Evolutionary conservation across 2,888 invertebrate genomes (phyloP).

Genomic region (Phengaris arion): DNA sequence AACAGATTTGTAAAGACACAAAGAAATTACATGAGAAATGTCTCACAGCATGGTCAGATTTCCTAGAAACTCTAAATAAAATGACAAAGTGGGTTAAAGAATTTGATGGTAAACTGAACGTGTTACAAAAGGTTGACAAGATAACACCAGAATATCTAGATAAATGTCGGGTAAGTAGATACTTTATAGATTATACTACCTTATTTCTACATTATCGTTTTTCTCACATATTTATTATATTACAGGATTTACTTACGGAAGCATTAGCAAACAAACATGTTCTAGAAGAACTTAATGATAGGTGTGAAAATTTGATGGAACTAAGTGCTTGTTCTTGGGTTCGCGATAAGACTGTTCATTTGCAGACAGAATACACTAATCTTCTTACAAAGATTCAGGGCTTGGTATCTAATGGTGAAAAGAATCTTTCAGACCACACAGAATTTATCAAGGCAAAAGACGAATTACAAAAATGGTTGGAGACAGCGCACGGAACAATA

Average conservation of each 20-base stretch:
- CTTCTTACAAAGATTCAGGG: constrained; percentile 89
- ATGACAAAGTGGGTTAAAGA: constrained; percentile 88
- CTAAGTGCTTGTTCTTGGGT: constrained; percentile 91
- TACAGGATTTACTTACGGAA: constrained; percentile 84
- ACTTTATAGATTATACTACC: neutral
- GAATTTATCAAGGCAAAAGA: constrained; percentile 93
- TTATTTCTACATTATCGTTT: neutral
- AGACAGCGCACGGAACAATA: constrained; percentile 88
- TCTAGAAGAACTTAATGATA: constrained; percentile 91
- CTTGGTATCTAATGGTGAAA: constrained; percentile 91
- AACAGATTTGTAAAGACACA: constrained; percentile 87
- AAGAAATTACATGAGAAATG: constrained; percentile 87
- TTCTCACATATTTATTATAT: constrained; percentile 31
- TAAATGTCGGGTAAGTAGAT: constrained; percentile 82
- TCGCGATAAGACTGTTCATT: constrained; percentile 90
- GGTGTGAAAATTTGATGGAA: constrained; percentile 92
- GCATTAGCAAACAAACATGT: constrained; percentile 87
- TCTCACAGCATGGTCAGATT: constrained; percentile 89
- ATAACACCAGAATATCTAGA: constrained; percentile 89
- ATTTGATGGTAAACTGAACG: constrained; percentile 82
- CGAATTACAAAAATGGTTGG: constrained; percentile 91
- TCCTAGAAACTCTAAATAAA: constrained; percentile 84
- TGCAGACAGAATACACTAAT: constrained; percentile 90
- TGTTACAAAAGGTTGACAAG: constrained; percentile 84
- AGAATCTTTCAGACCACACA: constrained; percentile 93